These are phyloP conservation scores for Cosmia pyralina DNA, from an alignment of 2,888 invertebrate genomes.

Conservation along the genomic window DNA sequence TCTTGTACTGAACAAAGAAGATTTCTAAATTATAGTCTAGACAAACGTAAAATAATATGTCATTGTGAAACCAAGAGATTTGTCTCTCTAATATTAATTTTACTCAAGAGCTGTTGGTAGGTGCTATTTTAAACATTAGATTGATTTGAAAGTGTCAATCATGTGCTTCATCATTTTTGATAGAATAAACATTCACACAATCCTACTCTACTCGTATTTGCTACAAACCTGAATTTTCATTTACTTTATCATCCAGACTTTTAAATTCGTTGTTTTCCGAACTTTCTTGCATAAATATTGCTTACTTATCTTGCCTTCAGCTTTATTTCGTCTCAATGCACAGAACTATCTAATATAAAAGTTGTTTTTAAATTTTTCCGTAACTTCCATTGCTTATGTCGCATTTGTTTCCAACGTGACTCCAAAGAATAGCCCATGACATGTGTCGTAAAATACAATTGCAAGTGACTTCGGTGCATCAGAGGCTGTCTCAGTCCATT, in stretches of 20 bases:
- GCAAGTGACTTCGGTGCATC: conserved; percentile 16
- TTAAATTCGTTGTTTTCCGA: background rate
- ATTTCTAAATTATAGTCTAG: conserved; percentile 44
- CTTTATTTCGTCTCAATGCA: background rate
- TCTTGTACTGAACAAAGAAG: conserved; percentile 2
- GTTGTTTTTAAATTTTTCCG: background rate
- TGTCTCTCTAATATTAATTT: conserved; percentile 10
- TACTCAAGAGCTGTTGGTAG: background rate
- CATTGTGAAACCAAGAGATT: conserved; percentile 31
- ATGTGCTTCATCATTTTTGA: background rate
- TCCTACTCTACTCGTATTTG: background rate
- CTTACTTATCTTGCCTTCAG: background rate
- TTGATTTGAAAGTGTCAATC: conserved; percentile 13
- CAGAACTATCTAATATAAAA: background rate
- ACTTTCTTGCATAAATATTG: background rate
- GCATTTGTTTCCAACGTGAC: background rate
- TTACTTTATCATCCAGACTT: background rate
- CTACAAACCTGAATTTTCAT: background rate
- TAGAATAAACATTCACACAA: background rate
- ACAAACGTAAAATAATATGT: conserved; percentile 37
- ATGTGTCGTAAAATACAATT: conserved; percentile 42
- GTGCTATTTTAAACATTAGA: background rate
- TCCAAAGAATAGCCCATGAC: conserved; percentile 18
- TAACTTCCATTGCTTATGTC: background rate
- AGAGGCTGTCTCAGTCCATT: conserved; percentile 16